A percentile compares a stretch with the other conserved stretches of the same genome.
Conservation (phyloP, 2,888 invertebrate species). For the Callinectes sapidus region DNA sequence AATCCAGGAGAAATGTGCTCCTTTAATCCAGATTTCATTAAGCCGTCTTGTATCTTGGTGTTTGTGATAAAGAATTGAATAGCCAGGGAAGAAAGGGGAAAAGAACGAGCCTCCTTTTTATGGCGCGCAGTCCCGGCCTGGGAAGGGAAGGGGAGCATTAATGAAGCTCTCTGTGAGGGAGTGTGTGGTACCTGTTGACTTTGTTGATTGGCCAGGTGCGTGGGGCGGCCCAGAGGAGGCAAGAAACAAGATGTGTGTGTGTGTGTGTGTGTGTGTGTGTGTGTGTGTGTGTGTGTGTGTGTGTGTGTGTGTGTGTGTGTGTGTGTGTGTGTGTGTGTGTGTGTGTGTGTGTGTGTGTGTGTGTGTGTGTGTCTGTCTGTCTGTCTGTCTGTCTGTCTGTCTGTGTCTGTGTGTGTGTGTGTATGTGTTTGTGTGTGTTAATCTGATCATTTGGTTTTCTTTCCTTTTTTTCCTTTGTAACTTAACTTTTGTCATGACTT, state of each 20-base stretch:
- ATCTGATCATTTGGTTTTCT: no score
- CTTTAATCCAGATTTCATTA: not conserved
- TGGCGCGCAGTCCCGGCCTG: not conserved
- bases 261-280: slow-evolving; percentile 1
- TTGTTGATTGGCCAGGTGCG: slow-evolving; percentile 1
- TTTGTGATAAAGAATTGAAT: not conserved
- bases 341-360: not conserved
- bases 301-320: not conserved
- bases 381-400: no score
- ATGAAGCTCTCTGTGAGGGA: not conserved
- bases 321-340: not conserved
- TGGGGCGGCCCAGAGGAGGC: not conserved
- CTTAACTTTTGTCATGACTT: no score
- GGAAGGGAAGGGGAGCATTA: not conserved
- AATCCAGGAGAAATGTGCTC: not conserved
- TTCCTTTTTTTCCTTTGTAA: no score
- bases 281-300: slow-evolving; percentile 1
- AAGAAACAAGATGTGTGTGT: not conserved
- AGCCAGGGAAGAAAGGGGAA: not conserved
- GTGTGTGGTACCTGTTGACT: not conserved
- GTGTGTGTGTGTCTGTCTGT: no score
- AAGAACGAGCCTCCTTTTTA: not conserved
- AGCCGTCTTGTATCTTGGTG: not conserved
- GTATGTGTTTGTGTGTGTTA: not conserved
- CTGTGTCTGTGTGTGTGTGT: not conserved